Evolutionary conservation across 2,113 vertebrate species (phyloP), one percentile per base, ranked within the genome.

Genomic region (Carassius gibelio): DNA sequence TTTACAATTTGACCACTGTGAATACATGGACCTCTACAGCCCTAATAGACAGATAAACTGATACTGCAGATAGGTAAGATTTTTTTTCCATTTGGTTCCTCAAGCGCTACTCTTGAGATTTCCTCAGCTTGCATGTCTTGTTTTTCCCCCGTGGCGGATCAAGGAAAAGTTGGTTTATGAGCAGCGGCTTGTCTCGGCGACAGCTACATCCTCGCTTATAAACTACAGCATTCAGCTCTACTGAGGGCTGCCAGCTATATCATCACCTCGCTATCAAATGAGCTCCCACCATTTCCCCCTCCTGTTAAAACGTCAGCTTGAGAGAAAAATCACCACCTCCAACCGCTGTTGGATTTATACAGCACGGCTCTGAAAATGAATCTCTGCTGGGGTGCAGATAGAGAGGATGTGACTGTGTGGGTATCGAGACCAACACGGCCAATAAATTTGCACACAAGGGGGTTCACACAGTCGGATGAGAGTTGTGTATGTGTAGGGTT

Each of bases 301-400:
- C 91, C 89, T 68, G 88, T 84, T 87, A 87, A 89, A 86, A 84
- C 66, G 76, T 88, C 64, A 68, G 64, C 91, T 89, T 88, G 89
- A 88, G 92, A 92, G 87, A 93, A 92, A 92, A 92, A 95, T 94
- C 91, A 91, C 81, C 89, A 89, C 85, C 90, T 80, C 85, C 86
- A 90, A 92, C 90, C 89, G 91, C 84, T 81, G 88, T 82, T 94
- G 91, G 94, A 89, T 90, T 91, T 90, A 90, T 86, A 83, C 88
- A 92, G 72, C 79, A 85, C 77, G 80, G 88, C 17, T 89, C 77
- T 87, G 87, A 81, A 87, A 89, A 87, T 83, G 45, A 90, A 91
- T 87, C 91, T 85, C 89, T 85, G 81, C 83, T 77, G 84, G 80
- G 88, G 83, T 50, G 74, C 84, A 87, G 89, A 86, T 83, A 85